phyloP scores from a whole-genome alignment of 2,888 invertebrate genomes.

The Pseudolycoriella hygida region DNA sequence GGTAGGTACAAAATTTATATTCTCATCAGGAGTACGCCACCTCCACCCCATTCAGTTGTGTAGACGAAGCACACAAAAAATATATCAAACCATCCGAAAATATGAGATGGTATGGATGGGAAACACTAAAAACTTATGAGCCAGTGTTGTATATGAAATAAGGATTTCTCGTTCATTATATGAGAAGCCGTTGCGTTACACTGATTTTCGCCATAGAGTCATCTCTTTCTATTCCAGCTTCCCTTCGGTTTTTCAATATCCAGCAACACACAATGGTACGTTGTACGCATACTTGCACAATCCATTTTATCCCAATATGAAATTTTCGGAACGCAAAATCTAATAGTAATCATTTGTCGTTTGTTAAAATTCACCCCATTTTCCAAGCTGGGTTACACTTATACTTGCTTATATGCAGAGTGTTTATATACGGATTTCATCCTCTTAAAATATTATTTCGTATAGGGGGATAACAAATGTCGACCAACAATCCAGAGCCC shows the following conservation, averaged over 20 bases:
- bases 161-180: too few relatives aligned
- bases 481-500: neutral
- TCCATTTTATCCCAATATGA: neutral
- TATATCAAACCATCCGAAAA: too few relatives aligned
- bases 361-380: neutral
- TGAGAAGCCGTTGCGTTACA: neutral
- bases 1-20: neutral
- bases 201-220: neutral
- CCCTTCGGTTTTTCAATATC: neutral
- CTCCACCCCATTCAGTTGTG: neutral
- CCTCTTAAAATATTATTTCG: neutral
- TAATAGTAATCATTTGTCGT: neutral
- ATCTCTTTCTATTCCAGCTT: neutral
- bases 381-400: neutral
- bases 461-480: neutral
- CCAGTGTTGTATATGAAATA: too few relatives aligned
- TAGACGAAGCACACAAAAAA: too few relatives aligned
- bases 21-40: neutral
- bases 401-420: too few relatives aligned
- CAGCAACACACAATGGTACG: neutral
- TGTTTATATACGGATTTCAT: neutral
- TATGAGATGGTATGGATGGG: too few relatives aligned
- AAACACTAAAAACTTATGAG: too few relatives aligned
- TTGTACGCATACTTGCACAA: neutral
- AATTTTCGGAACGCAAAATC: too few relatives aligned